Conservation (phyloP, 2,797 vertebrate species). For the Selene dorsalis region DNA sequence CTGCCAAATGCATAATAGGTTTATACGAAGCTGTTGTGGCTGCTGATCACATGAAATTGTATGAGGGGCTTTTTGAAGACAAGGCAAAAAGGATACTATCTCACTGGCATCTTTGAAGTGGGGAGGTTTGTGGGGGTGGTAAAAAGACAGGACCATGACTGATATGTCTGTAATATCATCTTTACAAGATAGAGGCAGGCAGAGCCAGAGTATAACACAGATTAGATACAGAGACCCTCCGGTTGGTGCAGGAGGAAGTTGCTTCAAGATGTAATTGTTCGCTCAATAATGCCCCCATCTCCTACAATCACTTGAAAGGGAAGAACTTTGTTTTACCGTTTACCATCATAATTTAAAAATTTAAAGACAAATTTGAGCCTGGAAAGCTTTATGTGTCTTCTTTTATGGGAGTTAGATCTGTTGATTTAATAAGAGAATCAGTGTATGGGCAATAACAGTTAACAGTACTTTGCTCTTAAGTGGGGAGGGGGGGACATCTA, state of each 20-base stretch:
- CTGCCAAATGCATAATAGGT: slow-evolving; percentile 62
- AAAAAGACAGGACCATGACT: slow-evolving; percentile 53
- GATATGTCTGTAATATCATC: slow-evolving; percentile 63
- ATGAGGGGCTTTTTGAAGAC: slow-evolving; percentile 38
- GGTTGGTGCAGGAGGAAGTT: slow-evolving; percentile 46
- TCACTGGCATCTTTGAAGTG: slow-evolving; percentile 27
- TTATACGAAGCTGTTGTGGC: slow-evolving; percentile 44
- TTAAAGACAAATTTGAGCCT: slow-evolving; percentile 18
- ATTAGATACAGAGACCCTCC: slow-evolving; percentile 60
- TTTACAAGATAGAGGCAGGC: slow-evolving; percentile 65
- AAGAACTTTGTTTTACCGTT: slow-evolving; percentile 25
- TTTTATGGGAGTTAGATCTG: slow-evolving; percentile 41
- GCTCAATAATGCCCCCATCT: slow-evolving; percentile 38
- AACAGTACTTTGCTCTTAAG: slow-evolving; percentile 17
- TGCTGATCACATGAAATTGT: slow-evolving; percentile 48
- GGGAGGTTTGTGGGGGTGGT: slow-evolving; percentile 29
- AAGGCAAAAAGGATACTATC: slow-evolving; percentile 34
- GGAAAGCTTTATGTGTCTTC: slow-evolving; percentile 30
- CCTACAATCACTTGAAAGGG: slow-evolving; percentile 30
- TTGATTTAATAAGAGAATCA: slow-evolving; percentile 53
- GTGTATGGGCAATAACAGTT: slow-evolving; percentile 39
- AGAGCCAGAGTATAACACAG: slow-evolving; percentile 49
- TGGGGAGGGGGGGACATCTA: slow-evolving; percentile 13
- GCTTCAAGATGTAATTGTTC: slow-evolving; percentile 43
- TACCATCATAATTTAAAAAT: slow-evolving; percentile 31